A percentile compares a stretch with the other conserved stretches of the same genome.
phyloP scores from a whole-genome alignment of 2,888 invertebrate species.

The Diplazon laetatorius region DNA sequence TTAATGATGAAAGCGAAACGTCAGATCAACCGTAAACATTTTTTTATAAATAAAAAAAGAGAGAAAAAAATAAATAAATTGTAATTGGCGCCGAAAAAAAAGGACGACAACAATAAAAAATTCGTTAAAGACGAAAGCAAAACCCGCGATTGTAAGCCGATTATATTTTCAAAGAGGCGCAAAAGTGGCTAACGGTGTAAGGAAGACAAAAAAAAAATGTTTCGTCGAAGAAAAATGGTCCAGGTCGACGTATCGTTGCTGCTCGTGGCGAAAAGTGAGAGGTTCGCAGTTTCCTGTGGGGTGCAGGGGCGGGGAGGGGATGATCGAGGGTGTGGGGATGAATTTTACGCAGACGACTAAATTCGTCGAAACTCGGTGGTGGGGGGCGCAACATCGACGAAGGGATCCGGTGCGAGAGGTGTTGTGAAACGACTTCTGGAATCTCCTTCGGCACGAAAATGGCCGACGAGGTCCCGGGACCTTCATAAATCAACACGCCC shows the following conservation, averaged over 20 bases:
- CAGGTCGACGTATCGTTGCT: too few relatives aligned
- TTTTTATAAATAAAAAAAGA: too few relatives aligned
- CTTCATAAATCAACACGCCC: slow-evolving; percentile 60
- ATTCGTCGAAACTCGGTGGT: slow-evolving; percentile 52
- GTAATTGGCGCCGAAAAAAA: too few relatives aligned
- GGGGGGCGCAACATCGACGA: slow-evolving; percentile 48
- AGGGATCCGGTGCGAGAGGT: slow-evolving; percentile 25
- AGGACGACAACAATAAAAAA: too few relatives aligned
- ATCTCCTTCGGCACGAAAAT: slow-evolving; percentile 11
- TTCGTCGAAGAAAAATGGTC: slow-evolving; percentile 29
- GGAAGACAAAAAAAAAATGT: too few relatives aligned
- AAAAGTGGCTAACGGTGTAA: too few relatives aligned
- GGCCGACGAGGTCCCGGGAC: slow-evolving; percentile 43
- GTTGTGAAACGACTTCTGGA: slow-evolving; percentile 13
- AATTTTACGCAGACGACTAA: slow-evolving; percentile 28
- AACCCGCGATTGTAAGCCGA: slow-evolving; percentile 50
- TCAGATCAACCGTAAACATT: too few relatives aligned
- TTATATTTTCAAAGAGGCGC: slow-evolving; percentile 50
- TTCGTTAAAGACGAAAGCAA: slow-evolving; percentile 21
- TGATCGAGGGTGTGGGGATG: too few relatives aligned
- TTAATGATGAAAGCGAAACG: too few relatives aligned
- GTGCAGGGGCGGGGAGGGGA: slow-evolving; percentile 13
- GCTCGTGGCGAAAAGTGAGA: too few relatives aligned
- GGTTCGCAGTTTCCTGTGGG: slow-evolving; percentile 42
- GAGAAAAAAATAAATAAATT: too few relatives aligned